Evolutionary conservation across 2,113 vertebrate genomes (phyloP).

Genomic region (Columbina picui): DNA sequence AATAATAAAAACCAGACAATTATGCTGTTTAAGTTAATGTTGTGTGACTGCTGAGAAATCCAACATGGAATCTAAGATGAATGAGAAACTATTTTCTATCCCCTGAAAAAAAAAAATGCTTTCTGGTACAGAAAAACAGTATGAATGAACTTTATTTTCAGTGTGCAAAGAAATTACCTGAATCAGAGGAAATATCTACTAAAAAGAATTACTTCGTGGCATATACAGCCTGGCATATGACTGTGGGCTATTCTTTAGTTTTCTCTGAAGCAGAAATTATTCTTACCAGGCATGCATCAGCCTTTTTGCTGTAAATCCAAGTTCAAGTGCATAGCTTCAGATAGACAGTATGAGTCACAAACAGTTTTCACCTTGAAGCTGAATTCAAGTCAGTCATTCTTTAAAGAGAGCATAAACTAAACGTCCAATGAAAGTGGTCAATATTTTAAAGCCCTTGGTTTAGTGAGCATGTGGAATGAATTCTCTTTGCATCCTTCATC

Average conservation of each 20-base stretch:
- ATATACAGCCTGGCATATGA: background rate
- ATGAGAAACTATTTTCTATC: background rate
- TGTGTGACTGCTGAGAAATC: slow-evolving; percentile 5
- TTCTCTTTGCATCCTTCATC: background rate
- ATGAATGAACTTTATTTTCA: background rate
- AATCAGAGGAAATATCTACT: background rate
- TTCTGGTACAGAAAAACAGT: background rate
- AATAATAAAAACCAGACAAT: background rate
- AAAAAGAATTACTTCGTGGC: background rate
- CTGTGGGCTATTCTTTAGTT: background rate
- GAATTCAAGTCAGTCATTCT: background rate
- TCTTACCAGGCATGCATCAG: background rate
- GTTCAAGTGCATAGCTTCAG: background rate
- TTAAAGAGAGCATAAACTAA: background rate
- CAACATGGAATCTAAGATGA: background rate
- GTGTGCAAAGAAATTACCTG: background rate
- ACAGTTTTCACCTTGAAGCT: background rate
- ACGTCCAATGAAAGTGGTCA: background rate
- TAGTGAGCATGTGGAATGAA: background rate
- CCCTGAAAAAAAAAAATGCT: background rate
- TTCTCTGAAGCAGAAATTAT: background rate
- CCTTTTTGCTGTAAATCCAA: background rate
- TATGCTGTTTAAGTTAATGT: background rate
- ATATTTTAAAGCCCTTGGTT: background rate
- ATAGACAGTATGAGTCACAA: background rate